These are phyloP conservation scores for Okamejei kenojei DNA, from an alignment of 2,797 vertebrate genomes.

Conservation along the genomic window DNA sequence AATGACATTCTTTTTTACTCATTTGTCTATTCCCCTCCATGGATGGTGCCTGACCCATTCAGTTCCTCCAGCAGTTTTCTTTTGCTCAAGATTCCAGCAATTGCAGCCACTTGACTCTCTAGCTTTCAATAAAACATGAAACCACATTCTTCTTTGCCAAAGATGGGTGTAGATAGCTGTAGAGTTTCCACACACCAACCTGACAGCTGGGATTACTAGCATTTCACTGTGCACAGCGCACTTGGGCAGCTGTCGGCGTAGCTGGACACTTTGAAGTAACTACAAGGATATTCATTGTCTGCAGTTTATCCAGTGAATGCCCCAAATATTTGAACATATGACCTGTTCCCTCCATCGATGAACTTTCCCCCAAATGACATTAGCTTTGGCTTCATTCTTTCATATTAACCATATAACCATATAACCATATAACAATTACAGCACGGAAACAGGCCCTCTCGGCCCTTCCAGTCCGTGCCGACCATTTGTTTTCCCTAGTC, in stretches of 20 bases:
- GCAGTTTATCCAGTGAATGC: not conserved
- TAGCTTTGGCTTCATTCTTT: not conserved
- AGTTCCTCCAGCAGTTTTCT: no score
- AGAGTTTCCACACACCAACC: not conserved
- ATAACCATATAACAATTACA: no score
- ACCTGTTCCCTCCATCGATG: not conserved
- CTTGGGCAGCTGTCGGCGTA: not conserved
- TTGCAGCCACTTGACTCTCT: no score
- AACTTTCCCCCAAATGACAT: not conserved
- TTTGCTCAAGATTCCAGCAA: no score
- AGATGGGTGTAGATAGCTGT: not conserved
- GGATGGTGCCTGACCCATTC: no score
- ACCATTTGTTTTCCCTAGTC: no score
- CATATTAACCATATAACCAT: no score
- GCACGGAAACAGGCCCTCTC: no score
- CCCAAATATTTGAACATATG: constrained; percentile 23
- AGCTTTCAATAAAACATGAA: not conserved
- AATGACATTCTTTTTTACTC: no score
- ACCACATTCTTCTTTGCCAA: not conserved
- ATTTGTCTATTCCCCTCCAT: no score
- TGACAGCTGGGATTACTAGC: not conserved
- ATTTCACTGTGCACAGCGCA: not conserved
- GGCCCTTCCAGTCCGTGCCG: no score
- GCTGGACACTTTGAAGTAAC: not conserved
- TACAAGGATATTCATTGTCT: not conserved